phyloP scores from a whole-genome alignment of 92 coral and sea anemone species.

The Epizoanthus stellaris region DNA sequence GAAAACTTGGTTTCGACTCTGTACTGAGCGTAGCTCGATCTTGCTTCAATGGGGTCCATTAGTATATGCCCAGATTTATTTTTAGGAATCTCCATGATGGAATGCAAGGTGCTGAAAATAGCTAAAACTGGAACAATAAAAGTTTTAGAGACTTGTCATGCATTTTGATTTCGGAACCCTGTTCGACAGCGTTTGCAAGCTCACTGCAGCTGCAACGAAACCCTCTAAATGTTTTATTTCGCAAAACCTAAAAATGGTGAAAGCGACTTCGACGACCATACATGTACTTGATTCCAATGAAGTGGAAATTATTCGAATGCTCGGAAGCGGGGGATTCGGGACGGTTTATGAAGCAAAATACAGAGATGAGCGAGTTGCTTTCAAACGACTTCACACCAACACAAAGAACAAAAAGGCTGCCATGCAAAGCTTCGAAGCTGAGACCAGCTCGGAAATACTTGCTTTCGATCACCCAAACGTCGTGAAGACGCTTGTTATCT shows the following conservation, averaged over 20 bases:
- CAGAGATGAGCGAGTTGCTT: slow-evolving; percentile 77
- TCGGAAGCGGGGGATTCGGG: slow-evolving; percentile 98
- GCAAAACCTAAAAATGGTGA: slow-evolving; percentile 28
- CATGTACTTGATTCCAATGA: slow-evolving; percentile 77
- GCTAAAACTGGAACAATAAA: slow-evolving; percentile 2
- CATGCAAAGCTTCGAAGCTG: slow-evolving; percentile 94
- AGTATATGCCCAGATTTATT: no score
- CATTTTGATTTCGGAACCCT: not conserved
- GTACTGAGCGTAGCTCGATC: no score
- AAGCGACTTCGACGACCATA: slow-evolving; percentile 58
- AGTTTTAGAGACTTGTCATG: not conserved
- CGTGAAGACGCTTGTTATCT: slow-evolving; percentile 75
- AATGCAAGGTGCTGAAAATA: not conserved
- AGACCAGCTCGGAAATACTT: slow-evolving; percentile 82
- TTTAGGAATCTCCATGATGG: no score
- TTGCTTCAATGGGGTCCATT: no score
- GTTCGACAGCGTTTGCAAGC: slow-evolving; percentile 17
- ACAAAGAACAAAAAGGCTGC: slow-evolving; percentile 97
- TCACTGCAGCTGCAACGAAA: not conserved
- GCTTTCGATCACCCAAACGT: slow-evolving; percentile 86
- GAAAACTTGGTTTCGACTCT: no score
- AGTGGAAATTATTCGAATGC: slow-evolving; percentile 62
- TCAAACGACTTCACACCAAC: slow-evolving; percentile 92
- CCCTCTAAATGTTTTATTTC: slow-evolving; percentile 36
- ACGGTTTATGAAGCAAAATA: slow-evolving; percentile 86